These are phyloP conservation scores for Hycleus phaleratus DNA, from an alignment of 1,140 invertebrate species.

Conservation along the genomic window DNA sequence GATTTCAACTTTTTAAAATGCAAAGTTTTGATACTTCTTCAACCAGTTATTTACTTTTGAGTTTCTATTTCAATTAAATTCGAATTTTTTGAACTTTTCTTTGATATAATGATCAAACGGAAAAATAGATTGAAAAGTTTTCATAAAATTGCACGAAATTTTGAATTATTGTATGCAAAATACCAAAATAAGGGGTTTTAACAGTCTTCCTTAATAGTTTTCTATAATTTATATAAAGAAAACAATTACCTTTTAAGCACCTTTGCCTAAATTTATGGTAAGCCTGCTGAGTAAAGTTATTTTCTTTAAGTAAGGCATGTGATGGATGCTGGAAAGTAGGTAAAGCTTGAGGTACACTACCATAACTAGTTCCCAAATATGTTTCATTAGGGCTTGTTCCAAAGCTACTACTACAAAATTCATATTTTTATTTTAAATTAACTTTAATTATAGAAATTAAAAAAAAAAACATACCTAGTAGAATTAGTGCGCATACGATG, in stretches of 20 bases:
- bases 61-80: too few relatives aligned
- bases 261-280: constrained; percentile 92
- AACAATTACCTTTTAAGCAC: constrained; percentile 75
- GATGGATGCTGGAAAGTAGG: constrained; percentile 94
- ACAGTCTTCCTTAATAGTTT: neutral
- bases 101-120: too few relatives aligned
- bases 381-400: constrained; percentile 63
- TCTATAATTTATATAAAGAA: neutral
- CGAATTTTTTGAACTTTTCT: too few relatives aligned
- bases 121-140: too few relatives aligned
- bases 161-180: too few relatives aligned
- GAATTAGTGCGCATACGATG: constrained; percentile 70
- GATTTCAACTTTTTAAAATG: too few relatives aligned
- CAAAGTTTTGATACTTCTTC: too few relatives aligned
- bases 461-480: constrained; percentile 45
- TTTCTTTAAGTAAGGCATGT: constrained; percentile 90
- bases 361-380: constrained; percentile 59
- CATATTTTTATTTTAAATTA: constrained; percentile 1
- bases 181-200: too few relatives aligned
- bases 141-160: too few relatives aligned
- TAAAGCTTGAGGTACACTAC: constrained; percentile 71
- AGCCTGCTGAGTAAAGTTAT: constrained; percentile 94
- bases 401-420: constrained; percentile 46
- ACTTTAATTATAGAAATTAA: too few relatives aligned
- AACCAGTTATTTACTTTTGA: too few relatives aligned